A percentile compares a stretch with the other conserved stretches of the same genome.
These are phyloP conservation scores for Sapajus apella DNA, from an alignment of 2,113 vertebrate genomes.

Conservation along the genomic window DNA sequence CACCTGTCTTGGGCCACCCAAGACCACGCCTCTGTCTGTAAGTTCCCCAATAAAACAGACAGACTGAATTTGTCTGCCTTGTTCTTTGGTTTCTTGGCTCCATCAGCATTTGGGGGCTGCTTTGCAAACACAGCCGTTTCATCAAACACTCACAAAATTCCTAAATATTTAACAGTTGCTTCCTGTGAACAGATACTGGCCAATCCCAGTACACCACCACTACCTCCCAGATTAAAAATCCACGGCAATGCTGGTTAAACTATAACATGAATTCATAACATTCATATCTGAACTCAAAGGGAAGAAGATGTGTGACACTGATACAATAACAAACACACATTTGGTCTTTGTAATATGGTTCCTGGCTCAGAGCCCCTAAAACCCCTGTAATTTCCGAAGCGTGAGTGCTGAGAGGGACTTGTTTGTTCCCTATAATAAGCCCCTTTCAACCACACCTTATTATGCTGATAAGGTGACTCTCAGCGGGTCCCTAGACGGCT, in stretches of 20 bases:
- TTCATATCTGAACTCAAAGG: neutral
- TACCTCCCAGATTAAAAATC: neutral
- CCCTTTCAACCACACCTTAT: neutral
- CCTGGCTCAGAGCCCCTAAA: neutral
- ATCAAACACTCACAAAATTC: neutral
- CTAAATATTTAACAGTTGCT: neutral
- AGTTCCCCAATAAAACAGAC: too few species aligned
- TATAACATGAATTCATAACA: neutral
- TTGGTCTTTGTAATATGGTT: neutral
- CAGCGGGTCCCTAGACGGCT: neutral
- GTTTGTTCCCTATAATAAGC: neutral
- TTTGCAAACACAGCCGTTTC: too few species aligned
- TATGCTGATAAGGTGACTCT: neutral
- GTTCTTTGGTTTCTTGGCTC: too few species aligned
- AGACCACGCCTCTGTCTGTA: too few species aligned
- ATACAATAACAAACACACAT: neutral
- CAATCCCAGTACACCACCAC: neutral
- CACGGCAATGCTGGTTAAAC: neutral
- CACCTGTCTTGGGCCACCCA: too few species aligned
- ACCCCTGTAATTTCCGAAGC: neutral
- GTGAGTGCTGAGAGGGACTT: neutral
- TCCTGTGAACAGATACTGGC: neutral
- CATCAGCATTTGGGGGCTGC: too few species aligned
- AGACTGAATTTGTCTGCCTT: too few species aligned
- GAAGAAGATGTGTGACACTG: neutral